A percentile compares a stretch with the other conserved stretches of the same genome.
Conservation (phyloP, 2,113 vertebrate species). For the Takifugu flavidus region DNA sequence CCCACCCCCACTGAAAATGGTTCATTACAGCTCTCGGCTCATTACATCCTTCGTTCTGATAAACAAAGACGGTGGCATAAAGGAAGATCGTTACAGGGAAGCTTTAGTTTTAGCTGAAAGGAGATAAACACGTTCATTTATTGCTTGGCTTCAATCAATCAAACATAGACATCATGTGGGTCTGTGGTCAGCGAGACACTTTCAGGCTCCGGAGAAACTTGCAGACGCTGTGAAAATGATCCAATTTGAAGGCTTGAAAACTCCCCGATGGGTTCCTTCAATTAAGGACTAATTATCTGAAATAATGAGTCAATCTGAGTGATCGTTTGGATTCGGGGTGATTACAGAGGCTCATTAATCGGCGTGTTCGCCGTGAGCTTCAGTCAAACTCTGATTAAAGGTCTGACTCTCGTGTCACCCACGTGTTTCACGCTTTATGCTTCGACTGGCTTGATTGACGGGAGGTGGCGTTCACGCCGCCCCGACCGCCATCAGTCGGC, state of each 20-base stretch:
- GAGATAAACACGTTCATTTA: too few species aligned
- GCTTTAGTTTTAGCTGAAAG: too few species aligned
- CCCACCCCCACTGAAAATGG: too few species aligned
- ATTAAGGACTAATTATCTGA: neutral
- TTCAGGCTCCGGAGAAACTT: too few species aligned
- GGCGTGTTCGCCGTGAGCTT: conserved; percentile 5
- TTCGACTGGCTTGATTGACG: conserved; percentile 11
- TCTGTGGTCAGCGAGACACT: too few species aligned
- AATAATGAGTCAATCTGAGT: conserved; percentile 13
- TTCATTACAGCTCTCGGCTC: too few species aligned
- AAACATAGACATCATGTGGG: too few species aligned
- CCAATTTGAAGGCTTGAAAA: neutral
- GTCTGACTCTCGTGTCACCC: neutral
- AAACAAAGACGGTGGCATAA: too few species aligned
- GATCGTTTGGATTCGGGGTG: neutral
- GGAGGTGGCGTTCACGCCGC: conserved; percentile 17
- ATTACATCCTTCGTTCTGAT: too few species aligned
- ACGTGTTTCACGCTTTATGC: neutral
- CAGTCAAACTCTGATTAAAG: conserved; percentile 26
- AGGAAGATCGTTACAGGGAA: too few species aligned
- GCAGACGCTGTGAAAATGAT: neutral
- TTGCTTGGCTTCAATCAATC: too few species aligned
- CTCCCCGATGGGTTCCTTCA: neutral
- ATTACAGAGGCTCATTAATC: conserved; percentile 3
- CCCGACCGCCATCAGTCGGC: conserved; percentile 47